Conservation (phyloP, 35 echinoderm and acorn worm genomes). For the Patiria miniata region DNA sequence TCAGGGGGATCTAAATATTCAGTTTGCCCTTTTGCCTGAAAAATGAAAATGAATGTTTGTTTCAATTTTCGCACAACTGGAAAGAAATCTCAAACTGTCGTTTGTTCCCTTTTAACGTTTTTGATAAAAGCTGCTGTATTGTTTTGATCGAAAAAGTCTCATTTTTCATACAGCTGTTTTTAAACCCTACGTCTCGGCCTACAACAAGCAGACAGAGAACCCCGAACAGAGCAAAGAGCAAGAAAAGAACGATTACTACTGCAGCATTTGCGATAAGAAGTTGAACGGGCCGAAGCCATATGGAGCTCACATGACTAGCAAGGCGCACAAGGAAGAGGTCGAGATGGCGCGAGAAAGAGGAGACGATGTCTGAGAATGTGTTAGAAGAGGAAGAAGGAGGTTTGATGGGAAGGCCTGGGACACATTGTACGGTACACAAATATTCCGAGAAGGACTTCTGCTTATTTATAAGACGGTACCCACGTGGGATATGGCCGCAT, state of each 20-base stretch:
- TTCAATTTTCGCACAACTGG: too few relatives aligned
- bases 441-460: too few relatives aligned
- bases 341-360: conserved; percentile 63
- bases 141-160: background rate
- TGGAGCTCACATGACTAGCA: conserved; percentile 80
- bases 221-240: background rate
- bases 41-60: too few relatives aligned
- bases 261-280: conserved; percentile 75
- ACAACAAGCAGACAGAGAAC: conserved; percentile 46
- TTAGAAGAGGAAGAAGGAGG: background rate
- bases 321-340: conserved; percentile 86
- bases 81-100: background rate
- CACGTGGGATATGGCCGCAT: too few relatives aligned
- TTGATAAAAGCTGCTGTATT: too few relatives aligned
- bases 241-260: conserved; percentile 62
- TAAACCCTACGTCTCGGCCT: conserved; percentile 81
- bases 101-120: background rate
- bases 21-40: too few relatives aligned
- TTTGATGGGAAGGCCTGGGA: background rate
- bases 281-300: conserved; percentile 87
- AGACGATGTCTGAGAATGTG: conserved; percentile 15
- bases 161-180: conserved; percentile 39
- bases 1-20: too few relatives aligned
- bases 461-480: too few relatives aligned
- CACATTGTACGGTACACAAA: background rate